phyloP scores from a whole-genome alignment of 2,888 invertebrate species.

The Agrochola circellaris region DNA sequence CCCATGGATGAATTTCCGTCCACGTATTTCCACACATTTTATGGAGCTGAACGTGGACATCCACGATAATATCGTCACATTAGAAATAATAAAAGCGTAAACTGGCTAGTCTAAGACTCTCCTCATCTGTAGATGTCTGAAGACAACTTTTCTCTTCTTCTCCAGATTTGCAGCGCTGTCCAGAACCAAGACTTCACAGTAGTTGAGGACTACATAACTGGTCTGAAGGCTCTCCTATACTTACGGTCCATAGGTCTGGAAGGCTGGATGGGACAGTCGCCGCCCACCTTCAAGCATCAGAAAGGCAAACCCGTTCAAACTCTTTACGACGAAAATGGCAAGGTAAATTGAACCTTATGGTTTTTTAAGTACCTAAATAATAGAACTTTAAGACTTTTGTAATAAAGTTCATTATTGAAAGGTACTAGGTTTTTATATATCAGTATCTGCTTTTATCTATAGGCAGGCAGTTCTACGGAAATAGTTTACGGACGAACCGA shows the following conservation, averaged over 20 bases:
- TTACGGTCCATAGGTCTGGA: constrained; percentile 92
- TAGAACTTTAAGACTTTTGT: not conserved
- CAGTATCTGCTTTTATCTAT: not conserved
- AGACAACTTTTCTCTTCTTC: not conserved
- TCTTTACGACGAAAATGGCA: constrained; percentile 92
- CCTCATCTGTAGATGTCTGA: too few species aligned
- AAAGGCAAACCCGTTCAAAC: constrained; percentile 96
- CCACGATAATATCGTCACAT: too few species aligned
- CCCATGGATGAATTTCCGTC: too few species aligned
- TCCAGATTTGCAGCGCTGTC: constrained; percentile 97
- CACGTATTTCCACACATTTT: too few species aligned
- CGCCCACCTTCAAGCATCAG: constrained; percentile 97
- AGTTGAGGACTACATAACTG: constrained; percentile 98
- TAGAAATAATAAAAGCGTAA: too few species aligned
- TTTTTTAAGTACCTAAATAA: not conserved
- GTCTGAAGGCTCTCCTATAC: constrained; percentile 96
- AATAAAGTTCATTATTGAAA: not conserved
- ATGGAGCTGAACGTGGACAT: too few species aligned
- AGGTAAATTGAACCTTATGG: constrained; percentile 85
- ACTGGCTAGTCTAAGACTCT: too few species aligned
- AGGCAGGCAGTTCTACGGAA: not conserved
- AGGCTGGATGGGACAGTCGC: constrained; percentile 98
- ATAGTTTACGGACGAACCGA: not conserved
- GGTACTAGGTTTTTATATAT: not conserved
- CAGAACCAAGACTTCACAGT: constrained; percentile 99